phyloP scores from a whole-genome alignment of 2,797 vertebrate species.

The Manis javanica region DNA sequence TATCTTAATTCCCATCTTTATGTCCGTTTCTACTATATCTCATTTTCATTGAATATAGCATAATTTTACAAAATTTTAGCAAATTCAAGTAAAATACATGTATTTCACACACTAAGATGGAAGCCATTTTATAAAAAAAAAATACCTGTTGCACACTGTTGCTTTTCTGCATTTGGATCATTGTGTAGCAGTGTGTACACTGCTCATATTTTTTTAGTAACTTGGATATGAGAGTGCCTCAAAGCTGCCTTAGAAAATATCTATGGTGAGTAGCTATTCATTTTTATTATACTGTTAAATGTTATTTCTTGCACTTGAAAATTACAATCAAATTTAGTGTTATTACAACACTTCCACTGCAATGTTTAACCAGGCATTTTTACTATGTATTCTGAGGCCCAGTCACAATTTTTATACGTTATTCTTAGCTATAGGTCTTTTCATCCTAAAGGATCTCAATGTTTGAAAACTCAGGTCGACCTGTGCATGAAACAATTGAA shows the following conservation, averaged over 20 bases:
- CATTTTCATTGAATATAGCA: neutral
- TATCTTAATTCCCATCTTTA: neutral
- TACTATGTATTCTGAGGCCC: neutral
- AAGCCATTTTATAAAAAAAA: neutral
- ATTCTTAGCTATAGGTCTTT: neutral
- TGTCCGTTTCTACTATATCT: neutral
- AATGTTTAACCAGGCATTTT: constrained; percentile 12
- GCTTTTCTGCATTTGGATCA: neutral
- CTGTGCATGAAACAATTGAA: neutral
- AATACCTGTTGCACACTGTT: neutral
- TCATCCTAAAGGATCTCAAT: neutral
- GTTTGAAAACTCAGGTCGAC: neutral
- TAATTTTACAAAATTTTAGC: neutral
- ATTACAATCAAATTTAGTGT: constrained; percentile 13
- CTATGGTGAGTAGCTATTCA: neutral
- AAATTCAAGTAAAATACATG: neutral
- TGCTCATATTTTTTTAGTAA: neutral
- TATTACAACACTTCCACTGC: constrained; percentile 18
- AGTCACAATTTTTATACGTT: neutral
- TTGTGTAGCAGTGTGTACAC: constrained; percentile 59
- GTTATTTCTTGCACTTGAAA: constrained; percentile 40
- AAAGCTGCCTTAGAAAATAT: neutral
- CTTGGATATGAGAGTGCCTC: neutral
- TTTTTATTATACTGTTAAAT: constrained; percentile 37
- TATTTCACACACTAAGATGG: neutral